A percentile compares a stretch with the other conserved stretches of the same genome.
Evolutionary conservation across 2,888 invertebrate species (phyloP).

Genomic region (Tipula lateralis): DNA sequence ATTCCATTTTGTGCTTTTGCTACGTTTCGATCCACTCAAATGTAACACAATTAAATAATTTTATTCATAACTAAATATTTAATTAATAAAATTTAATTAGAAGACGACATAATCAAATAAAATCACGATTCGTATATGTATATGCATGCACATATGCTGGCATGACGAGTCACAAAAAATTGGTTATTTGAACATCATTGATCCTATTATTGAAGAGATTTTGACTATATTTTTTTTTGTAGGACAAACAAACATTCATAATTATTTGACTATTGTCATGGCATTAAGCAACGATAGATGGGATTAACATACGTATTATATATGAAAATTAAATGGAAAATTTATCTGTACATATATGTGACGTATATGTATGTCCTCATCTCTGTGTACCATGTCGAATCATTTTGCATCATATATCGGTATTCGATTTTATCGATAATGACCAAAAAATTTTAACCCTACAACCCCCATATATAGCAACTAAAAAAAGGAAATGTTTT

Average conservation of each 20-base stretch:
- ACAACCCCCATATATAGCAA: neutral
- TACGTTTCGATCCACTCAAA: neutral
- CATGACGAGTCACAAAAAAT: neutral
- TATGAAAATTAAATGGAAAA: neutral
- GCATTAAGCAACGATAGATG: neutral
- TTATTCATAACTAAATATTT: neutral
- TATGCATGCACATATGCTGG: neutral
- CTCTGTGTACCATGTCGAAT: neutral
- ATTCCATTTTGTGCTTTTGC: neutral
- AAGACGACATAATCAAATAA: neutral
- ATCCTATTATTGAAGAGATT: neutral
- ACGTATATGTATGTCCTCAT: neutral
- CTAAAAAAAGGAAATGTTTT: neutral
- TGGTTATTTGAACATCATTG: neutral
- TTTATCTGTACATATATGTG: neutral
- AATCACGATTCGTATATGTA: neutral
- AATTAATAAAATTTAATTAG: slow-evolving; percentile 2
- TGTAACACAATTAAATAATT: neutral
- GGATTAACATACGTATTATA: neutral
- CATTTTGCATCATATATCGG: neutral
- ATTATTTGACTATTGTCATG: neutral
- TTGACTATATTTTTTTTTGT: neutral
- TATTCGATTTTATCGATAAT: neutral
- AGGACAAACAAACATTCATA: neutral
- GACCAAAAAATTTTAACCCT: neutral